Percentiles rank a stretch among this genome's conserved stretches.
These are phyloP conservation scores for Sinonovacula constricta DNA, from an alignment of 1,140 invertebrate species.

Conservation along the genomic window DNA sequence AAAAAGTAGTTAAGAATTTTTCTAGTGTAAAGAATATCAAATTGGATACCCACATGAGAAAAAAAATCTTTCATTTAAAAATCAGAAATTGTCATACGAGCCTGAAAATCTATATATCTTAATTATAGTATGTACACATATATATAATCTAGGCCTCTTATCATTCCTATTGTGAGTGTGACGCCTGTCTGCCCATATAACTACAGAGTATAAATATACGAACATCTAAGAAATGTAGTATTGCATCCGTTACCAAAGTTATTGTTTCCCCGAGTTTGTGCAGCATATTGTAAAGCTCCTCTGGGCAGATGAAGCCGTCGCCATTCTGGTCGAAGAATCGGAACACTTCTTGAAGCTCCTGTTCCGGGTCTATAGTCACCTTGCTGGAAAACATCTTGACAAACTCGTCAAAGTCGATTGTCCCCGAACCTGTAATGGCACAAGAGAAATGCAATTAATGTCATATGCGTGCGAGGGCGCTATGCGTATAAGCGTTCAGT, in stretches of 20 bases:
- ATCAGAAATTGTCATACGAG: too few species aligned
- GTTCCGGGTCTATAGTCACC: constrained; percentile 99
- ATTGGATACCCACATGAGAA: too few species aligned
- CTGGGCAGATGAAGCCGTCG: constrained; percentile 85
- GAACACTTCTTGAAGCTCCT: constrained; percentile 99
- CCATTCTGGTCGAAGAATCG: constrained; percentile 98
- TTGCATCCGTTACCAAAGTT: constrained; percentile 59
- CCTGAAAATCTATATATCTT: too few species aligned
- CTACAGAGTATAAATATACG: not conserved
- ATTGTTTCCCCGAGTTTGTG: constrained; percentile 69
- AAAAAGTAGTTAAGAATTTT: too few species aligned
- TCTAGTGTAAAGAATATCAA: too few species aligned
- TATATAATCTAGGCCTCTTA: not conserved
- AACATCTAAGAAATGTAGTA: too few species aligned
- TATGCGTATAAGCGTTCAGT: too few species aligned
- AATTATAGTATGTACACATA: too few species aligned
- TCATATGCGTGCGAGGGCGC: too few species aligned
- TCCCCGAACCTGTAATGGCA: constrained; percentile 91
- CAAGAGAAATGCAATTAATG: too few species aligned
- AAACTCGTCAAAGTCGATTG: constrained; percentile 99
- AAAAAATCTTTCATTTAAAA: too few species aligned
- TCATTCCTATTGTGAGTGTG: not conserved
- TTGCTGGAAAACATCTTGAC: constrained; percentile 99
- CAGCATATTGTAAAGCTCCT: constrained; percentile 70
- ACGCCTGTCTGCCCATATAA: not conserved